phyloP scores from a whole-genome alignment of 2,797 vertebrate genomes.

The Apogon hyalosoma region DNA sequence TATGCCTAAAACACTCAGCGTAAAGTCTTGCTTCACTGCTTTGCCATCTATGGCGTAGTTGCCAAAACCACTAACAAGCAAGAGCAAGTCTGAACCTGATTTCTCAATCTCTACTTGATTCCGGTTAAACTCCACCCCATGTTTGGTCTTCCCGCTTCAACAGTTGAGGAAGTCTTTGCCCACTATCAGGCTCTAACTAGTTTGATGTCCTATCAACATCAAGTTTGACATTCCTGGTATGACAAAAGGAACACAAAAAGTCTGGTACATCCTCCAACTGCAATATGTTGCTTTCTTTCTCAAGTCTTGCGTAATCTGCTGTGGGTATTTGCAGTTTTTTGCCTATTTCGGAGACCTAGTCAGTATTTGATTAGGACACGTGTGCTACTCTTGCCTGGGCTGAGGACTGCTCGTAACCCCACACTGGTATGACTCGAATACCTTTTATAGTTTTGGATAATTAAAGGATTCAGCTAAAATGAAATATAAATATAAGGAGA shows the following conservation, averaged over 20 bases:
- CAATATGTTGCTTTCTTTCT: conserved; percentile 46
- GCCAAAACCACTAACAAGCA: too few relatives aligned
- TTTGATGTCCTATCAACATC: conserved; percentile 34
- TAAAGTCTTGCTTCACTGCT: too few relatives aligned
- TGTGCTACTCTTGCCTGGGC: not conserved
- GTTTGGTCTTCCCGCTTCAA: not conserved
- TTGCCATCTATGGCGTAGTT: too few relatives aligned
- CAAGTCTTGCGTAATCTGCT: conserved; percentile 46
- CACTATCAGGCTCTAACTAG: conserved; percentile 34
- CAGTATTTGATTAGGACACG: conserved; percentile 17
- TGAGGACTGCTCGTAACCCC: conserved; percentile 15
- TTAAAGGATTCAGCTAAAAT: not conserved
- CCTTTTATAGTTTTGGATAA: too few relatives aligned
- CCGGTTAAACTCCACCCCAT: not conserved
- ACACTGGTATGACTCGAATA: not conserved
- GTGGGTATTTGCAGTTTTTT: not conserved
- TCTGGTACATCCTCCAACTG: conserved; percentile 8
- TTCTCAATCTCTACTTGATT: conserved; percentile 2
- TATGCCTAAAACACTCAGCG: too few relatives aligned
- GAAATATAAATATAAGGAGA: conserved; percentile 19
- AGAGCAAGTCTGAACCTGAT: not conserved
- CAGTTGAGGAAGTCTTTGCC: not conserved
- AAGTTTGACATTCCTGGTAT: conserved; percentile 36
- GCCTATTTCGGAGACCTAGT: not conserved
- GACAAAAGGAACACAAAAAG: conserved; percentile 32